phyloP scores from a whole-genome alignment of 2,113 vertebrate species.

The Poicephalus gulielmi region DNA sequence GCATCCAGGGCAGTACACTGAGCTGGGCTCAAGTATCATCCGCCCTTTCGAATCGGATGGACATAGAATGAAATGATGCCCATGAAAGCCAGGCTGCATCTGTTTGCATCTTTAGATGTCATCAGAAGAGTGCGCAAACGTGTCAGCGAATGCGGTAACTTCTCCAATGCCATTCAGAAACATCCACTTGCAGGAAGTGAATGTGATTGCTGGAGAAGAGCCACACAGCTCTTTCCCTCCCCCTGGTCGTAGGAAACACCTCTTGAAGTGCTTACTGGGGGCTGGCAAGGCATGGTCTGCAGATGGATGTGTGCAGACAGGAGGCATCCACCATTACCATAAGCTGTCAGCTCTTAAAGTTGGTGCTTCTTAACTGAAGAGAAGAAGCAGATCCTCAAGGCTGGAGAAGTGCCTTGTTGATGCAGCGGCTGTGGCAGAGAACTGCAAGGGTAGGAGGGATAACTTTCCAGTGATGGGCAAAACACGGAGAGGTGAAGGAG shows the following conservation, averaged over 20 bases:
- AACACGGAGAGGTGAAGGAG: not conserved
- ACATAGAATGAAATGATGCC: not conserved
- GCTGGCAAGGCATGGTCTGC: not conserved
- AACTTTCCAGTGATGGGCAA: not conserved
- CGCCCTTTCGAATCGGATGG: not conserved
- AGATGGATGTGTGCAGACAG: not conserved
- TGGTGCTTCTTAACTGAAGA: not conserved
- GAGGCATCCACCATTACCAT: not conserved
- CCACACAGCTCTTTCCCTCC: not conserved
- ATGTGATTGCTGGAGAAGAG: not conserved
- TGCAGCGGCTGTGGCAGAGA: not conserved
- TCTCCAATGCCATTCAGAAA: not conserved
- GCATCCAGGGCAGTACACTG: not conserved
- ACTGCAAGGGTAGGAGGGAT: not conserved
- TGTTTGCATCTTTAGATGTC: not conserved
- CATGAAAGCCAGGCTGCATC: not conserved
- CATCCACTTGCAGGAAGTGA: not conserved
- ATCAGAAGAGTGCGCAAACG: rapidly evolving
- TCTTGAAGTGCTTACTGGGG: not conserved
- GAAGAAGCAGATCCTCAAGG: not conserved
- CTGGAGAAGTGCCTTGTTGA: not conserved
- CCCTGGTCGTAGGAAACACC: not conserved
- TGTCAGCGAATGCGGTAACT: not conserved
- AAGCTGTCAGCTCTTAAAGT: not conserved
- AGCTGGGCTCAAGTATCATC: not conserved